Conservation (phyloP, 2,888 invertebrate species). For the Drosophila borealis region DNA sequence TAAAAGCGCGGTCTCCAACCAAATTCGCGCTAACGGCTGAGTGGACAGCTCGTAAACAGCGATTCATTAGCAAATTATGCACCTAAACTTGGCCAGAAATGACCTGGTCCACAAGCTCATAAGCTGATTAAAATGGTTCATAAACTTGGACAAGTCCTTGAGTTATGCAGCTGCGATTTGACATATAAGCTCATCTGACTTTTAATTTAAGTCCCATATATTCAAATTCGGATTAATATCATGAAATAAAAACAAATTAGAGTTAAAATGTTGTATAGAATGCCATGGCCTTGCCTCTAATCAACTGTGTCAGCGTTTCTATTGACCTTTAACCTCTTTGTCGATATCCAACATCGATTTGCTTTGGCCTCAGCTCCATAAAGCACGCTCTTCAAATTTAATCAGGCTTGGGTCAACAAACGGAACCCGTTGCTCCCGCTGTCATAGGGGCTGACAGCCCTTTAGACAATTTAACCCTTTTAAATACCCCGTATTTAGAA, state of each 20-base stretch:
- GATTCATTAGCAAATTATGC: not conserved
- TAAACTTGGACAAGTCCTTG: not conserved
- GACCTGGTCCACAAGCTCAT: not conserved
- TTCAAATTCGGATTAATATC: not conserved
- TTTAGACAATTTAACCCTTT: conserved; percentile 44
- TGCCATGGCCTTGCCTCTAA: conserved; percentile 16
- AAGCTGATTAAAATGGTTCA: not conserved
- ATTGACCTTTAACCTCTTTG: conserved; percentile 32
- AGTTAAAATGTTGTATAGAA: too few species aligned
- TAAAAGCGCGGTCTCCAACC: not conserved
- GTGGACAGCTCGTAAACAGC: conserved; percentile 1
- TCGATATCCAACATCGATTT: conserved; percentile 35
- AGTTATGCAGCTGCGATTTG: not conserved
- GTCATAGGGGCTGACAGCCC: conserved; percentile 22
- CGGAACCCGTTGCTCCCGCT: conserved; percentile 23
- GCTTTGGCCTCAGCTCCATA: conserved; percentile 18
- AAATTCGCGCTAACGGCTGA: not conserved
- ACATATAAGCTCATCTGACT: too few species aligned
- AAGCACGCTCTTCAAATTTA: conserved; percentile 54
- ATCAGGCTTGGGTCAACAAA: conserved; percentile 61
- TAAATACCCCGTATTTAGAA: conserved; percentile 16
- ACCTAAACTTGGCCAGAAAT: not conserved
- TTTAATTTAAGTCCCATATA: too few species aligned
- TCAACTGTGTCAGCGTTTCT: conserved; percentile 51
- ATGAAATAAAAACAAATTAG: not conserved